Evolutionary conservation across 2,888 invertebrate genomes (phyloP), one percentile per base, ranked within the genome.

Genomic region (Drosophila melanosoma): DNA sequence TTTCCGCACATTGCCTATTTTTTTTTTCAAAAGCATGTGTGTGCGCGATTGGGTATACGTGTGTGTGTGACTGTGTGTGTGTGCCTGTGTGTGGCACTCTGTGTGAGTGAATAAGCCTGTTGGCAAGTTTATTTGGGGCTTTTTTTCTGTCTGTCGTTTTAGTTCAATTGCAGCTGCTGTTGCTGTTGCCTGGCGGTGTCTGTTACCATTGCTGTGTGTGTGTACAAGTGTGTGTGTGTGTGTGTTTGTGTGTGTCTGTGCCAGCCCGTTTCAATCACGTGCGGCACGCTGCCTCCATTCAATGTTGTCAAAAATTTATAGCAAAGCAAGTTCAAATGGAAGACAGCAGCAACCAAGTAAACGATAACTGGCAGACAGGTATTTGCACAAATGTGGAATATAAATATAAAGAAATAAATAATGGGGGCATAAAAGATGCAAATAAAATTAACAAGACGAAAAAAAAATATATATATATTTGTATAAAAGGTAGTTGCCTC

Each of bases 1-100:
- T 90, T 87, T 84, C 87, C 86, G 75, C 85, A 87, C 82, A 86
- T 83, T 89, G 87, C 87, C 89, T 87, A 83, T 78, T 86, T 86
- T 75, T 61, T 29, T 36, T 26, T 79, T 29, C 29, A 29, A 80
- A 82, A 78, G 67, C 63, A 57, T 54, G 62, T 52, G 63, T 61
- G 69, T 56, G 57, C 29, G 38, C 36, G 20, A 26, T n/a, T 42
- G 49, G 58, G 32, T 48, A 33, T 33, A 38, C 17, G 57, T 69
- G 42, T 53, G 58, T 26, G 6, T 35, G 6, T 29, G 51, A 1
- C 36, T 0, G 17, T 38, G 64, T 36, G 36, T 36, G 36, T 17
- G 17, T 3, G 36, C 0, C 17, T 3, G 4, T 56, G 58, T 51
- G 62, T 62, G 68, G 8, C 40, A 45, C 29, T 32, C 20, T 20